Percentiles rank a stretch among this genome's conserved stretches.
Conservation (phyloP, 2,113 vertebrate genomes). For the Callaeas wilsoni region DNA sequence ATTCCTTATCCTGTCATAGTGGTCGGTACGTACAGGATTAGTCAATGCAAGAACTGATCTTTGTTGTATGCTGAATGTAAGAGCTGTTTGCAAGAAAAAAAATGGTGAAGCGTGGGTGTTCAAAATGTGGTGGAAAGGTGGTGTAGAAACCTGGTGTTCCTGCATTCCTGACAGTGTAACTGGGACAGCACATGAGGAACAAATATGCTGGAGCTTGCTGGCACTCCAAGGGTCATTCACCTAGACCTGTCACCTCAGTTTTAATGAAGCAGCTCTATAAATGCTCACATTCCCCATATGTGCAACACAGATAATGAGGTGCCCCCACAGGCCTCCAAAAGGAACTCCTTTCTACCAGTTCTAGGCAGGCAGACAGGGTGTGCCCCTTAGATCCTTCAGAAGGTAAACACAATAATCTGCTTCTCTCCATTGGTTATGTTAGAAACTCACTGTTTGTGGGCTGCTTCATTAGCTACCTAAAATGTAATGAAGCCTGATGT, state of each 20-base stretch:
- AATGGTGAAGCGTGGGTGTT: background rate
- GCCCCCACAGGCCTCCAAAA: background rate
- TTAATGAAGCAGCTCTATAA: background rate
- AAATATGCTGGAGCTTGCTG: background rate
- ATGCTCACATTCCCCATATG: background rate
- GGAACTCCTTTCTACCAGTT: background rate
- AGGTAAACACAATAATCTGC: background rate
- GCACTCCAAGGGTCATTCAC: background rate
- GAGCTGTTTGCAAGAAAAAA: background rate
- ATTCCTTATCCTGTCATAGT: background rate
- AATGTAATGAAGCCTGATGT: background rate
- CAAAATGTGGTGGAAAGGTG: background rate
- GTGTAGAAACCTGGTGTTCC: background rate
- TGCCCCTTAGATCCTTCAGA: background rate
- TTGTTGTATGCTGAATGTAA: background rate
- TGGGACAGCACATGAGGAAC: background rate
- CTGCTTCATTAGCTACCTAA: background rate
- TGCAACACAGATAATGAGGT: background rate
- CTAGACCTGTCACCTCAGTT: background rate
- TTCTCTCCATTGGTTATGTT: background rate
- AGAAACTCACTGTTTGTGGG: background rate
- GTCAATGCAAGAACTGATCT: background rate
- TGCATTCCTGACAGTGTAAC: background rate
- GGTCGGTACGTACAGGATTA: background rate
- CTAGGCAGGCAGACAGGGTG: background rate